These are phyloP conservation scores for Cybosia mesomella DNA, from an alignment of 2,888 invertebrate species.

Conservation along the genomic window DNA sequence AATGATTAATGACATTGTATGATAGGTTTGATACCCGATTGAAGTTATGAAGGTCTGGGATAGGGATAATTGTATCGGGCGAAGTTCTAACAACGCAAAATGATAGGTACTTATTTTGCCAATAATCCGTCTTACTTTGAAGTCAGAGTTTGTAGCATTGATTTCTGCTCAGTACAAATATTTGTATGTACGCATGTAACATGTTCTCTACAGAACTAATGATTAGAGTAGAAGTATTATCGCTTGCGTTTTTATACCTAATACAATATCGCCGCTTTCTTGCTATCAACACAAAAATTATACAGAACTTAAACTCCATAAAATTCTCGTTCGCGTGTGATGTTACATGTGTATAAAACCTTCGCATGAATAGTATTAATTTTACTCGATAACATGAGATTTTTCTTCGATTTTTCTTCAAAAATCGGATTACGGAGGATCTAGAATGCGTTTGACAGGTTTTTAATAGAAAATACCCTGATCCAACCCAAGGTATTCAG, in stretches of 20 bases:
- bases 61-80: slow-evolving; percentile 5
- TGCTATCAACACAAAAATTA: no score
- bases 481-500: slow-evolving; percentile 9
- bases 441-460: slow-evolving; percentile 14
- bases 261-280: no score
- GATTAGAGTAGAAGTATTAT: no score
- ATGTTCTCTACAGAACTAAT: no score
- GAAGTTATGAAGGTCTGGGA: slow-evolving; percentile 24
- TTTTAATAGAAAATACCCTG: slow-evolving; percentile 17
- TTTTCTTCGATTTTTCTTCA: background rate
- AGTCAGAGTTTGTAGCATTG: no score
- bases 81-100: slow-evolving; percentile 3
- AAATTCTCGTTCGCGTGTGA: no score
- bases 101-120: background rate
- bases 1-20: slow-evolving; percentile 43
- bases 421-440: background rate
- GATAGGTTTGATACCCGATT: slow-evolving; percentile 44
- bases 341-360: background rate
- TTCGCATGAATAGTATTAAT: background rate
- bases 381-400: background rate
- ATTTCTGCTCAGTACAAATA: no score
- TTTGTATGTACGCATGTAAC: no score
- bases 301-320: no score
- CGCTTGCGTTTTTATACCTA: no score
- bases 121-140: no score